phyloP scores from a whole-genome alignment of 2,113 vertebrate species.

The human region DNA sequence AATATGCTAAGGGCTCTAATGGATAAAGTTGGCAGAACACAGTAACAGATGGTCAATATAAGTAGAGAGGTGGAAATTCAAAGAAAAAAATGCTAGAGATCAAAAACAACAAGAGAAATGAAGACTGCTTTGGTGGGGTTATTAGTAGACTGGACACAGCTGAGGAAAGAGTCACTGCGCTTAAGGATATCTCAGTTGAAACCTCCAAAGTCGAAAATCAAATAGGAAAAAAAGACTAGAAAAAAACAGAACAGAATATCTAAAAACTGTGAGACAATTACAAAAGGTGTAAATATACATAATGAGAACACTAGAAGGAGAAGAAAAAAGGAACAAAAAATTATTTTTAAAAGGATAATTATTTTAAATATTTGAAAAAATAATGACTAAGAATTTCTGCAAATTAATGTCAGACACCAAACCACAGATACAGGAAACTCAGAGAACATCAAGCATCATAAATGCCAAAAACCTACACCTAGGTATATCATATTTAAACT shows the following conservation, averaged over 20 bases:
- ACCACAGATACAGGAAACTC: background rate
- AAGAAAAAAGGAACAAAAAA: background rate
- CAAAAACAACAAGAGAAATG: background rate
- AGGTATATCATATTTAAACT: background rate
- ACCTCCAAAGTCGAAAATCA: background rate
- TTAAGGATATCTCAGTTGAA: background rate
- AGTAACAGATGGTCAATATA: background rate
- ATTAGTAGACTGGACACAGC: background rate
- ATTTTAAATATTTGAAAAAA: background rate
- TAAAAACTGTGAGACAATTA: background rate
- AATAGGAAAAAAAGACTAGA: background rate
- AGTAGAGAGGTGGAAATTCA: background rate
- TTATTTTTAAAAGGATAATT: background rate
- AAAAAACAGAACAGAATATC: background rate
- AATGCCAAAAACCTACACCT: background rate
- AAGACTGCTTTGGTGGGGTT: background rate
- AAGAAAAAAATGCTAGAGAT: background rate
- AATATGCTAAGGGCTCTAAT: background rate
- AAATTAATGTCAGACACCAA: background rate
- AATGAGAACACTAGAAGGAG: background rate
- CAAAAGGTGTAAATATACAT: background rate
- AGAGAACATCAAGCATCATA: background rate
- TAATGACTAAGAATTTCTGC: background rate
- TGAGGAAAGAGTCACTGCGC: background rate
- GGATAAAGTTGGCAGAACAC: background rate